phyloP scores from a whole-genome alignment of 2,888 invertebrate genomes.

The Zygaena filipendulae region DNA sequence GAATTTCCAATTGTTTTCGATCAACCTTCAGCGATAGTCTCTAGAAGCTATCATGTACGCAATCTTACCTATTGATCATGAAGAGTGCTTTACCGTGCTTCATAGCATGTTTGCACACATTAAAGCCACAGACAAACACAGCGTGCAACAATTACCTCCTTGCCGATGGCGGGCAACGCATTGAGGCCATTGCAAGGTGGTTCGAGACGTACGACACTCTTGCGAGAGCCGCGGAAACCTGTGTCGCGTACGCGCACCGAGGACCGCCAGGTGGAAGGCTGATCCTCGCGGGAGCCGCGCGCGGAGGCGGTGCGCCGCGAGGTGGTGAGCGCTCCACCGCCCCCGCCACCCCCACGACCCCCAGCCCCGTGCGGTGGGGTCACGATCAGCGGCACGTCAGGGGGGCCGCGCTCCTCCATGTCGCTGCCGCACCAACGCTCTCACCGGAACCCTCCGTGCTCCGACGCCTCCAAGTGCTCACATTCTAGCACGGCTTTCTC shows the following conservation, averaged over 20 bases:
- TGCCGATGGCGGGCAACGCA: slow-evolving; percentile 66
- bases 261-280: slow-evolving; percentile 69
- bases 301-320: slow-evolving; percentile 50
- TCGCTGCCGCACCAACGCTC: slow-evolving; percentile 67
- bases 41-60: no score
- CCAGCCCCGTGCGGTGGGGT: slow-evolving; percentile 36
- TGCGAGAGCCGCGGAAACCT: slow-evolving; percentile 71
- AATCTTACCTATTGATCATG: no score
- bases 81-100: no score
- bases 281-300: slow-evolving; percentile 49
- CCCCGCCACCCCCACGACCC: slow-evolving; percentile 19
- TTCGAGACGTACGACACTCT: slow-evolving; percentile 72
- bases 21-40: no score
- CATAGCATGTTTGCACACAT: no score
- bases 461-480: slow-evolving; percentile 53
- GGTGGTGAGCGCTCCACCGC: slow-evolving; percentile 46
- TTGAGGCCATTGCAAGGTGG: slow-evolving; percentile 73
- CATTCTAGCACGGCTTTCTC: slow-evolving; percentile 60
- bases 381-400: slow-evolving; percentile 58
- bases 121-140: no score
- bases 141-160: slow-evolving; percentile 69
- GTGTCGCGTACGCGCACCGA: slow-evolving; percentile 73
- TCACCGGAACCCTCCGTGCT: slow-evolving; percentile 63
- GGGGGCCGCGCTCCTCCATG: slow-evolving; percentile 68
- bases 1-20: no score